phyloP scores from a whole-genome alignment of 2,888 invertebrate species.

The Andrena bicolor region DNA sequence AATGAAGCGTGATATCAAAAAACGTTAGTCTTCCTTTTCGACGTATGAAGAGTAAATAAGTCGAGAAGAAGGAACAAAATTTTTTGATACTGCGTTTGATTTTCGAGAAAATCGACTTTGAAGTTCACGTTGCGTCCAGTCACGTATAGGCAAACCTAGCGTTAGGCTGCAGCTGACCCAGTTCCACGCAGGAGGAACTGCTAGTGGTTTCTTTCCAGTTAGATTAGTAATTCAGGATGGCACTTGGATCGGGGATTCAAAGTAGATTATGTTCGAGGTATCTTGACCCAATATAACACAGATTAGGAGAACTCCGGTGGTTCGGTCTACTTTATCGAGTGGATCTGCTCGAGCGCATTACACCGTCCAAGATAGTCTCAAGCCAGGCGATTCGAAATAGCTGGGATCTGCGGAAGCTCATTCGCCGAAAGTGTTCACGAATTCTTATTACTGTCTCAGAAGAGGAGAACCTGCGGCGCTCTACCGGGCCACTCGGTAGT shows the following conservation, averaged over 20 bases:
- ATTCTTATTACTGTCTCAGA: neutral
- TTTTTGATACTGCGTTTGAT: too few species aligned
- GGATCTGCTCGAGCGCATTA: constrained; percentile 6
- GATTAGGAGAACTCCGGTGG: constrained; percentile 18
- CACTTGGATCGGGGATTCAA: constrained; percentile 1
- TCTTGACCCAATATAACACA: constrained; percentile 20
- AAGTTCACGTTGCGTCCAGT: too few species aligned
- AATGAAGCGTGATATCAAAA: too few species aligned
- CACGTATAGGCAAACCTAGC: too few species aligned
- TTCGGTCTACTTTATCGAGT: constrained; percentile 13
- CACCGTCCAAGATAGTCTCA: neutral
- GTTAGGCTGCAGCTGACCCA: neutral
- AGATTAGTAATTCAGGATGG: constrained; percentile 18
- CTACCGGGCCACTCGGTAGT: neutral
- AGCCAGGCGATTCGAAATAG: neutral
- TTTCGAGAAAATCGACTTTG: too few species aligned
- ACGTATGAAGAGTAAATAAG: too few species aligned
- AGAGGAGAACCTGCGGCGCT: neutral
- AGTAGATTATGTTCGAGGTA: constrained; percentile 3
- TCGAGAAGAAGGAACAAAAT: too few species aligned
- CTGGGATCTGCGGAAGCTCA: constrained; percentile 2
- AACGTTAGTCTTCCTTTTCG: too few species aligned
- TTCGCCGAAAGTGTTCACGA: neutral
- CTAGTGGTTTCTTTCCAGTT: neutral
- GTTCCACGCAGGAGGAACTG: neutral